phyloP scores from a whole-genome alignment of 2,888 invertebrate genomes.

The Acanthosepion pharaonis region DNA sequence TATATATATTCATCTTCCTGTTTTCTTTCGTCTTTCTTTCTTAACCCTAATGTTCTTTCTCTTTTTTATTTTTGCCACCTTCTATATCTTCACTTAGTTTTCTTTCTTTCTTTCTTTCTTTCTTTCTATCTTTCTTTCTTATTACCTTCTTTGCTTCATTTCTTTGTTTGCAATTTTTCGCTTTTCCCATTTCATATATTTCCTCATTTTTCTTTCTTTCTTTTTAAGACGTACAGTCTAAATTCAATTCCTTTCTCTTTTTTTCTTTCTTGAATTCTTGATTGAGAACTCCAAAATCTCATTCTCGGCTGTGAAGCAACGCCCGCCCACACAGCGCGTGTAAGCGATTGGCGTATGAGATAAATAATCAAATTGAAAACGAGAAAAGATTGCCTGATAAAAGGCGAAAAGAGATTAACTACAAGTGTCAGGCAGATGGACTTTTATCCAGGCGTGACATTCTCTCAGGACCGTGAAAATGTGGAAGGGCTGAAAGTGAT shows the following conservation, averaged over 20 bases:
- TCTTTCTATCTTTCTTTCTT: neutral
- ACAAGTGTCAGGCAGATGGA: neutral
- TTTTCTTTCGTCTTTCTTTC: no score
- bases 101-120: neutral
- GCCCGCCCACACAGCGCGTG: neutral
- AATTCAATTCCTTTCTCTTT: neutral
- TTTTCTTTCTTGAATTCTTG: neutral
- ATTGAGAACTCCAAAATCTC: neutral
- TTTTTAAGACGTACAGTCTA: no score
- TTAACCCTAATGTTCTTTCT: no score
- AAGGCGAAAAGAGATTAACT: neutral
- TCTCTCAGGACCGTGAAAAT: neutral
- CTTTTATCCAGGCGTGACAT: neutral
- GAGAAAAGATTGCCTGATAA: neutral
- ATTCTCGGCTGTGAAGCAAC: neutral
- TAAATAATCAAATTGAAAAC: neutral
- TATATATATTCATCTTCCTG: no score
- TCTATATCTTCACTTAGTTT: neutral
- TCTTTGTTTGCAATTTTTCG: neutral
- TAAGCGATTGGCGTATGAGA: neutral
- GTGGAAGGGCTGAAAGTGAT: neutral
- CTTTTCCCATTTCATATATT: no score
- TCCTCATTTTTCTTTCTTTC: no score
- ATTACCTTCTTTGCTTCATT: neutral
- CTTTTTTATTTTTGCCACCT: no score